Evolutionary conservation across 2,888 invertebrate species (phyloP).

Genomic region (Nephrotoma flavescens): DNA sequence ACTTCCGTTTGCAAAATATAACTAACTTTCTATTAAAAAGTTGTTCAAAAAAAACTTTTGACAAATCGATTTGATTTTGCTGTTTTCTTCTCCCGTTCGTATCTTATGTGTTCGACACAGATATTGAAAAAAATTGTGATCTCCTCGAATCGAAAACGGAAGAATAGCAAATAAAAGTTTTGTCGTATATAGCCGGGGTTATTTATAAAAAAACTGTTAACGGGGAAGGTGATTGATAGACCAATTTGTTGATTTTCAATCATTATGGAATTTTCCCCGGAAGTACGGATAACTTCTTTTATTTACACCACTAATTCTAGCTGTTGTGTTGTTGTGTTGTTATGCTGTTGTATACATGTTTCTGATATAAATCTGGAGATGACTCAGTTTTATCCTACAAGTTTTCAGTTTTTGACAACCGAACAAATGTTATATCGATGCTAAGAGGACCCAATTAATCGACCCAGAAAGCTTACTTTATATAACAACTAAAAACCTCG

Average conservation of each 20-base stretch:
- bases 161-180: not conserved
- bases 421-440: too few species aligned
- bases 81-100: not conserved
- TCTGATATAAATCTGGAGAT: not conserved
- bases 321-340: too few species aligned
- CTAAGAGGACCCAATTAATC: too few species aligned
- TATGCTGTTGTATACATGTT: too few species aligned
- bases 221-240: not conserved
- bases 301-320: not conserved
- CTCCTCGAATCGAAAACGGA: not conserved
- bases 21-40: not conserved
- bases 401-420: too few species aligned
- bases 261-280: not conserved
- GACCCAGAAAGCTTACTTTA: too few species aligned
- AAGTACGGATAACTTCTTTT: not conserved
- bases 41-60: not conserved
- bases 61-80: not conserved
- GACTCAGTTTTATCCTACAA: too few species aligned
- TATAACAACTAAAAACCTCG: fast-evolving
- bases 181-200: not conserved
- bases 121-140: not conserved
- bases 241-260: conserved; percentile 1
- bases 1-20: not conserved
- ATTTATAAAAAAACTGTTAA: not conserved
- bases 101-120: not conserved